Evolutionary conservation across 2,888 invertebrate species (phyloP).

Genomic region (Trisateles emortualis): DNA sequence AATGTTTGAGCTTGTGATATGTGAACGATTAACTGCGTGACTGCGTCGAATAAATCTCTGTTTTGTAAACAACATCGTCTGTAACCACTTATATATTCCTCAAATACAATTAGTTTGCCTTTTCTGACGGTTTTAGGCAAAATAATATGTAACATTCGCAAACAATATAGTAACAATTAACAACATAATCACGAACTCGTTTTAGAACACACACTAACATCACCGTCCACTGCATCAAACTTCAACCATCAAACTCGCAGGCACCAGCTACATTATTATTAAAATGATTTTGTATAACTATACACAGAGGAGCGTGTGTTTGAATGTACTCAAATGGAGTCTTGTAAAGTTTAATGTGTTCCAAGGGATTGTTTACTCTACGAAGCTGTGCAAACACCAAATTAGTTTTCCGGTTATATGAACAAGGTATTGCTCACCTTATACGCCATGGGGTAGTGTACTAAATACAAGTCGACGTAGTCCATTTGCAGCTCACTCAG

Average conservation of each 20-base stretch:
- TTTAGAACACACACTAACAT: neutral
- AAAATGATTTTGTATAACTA: slow-evolving; percentile 40
- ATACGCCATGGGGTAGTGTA: slow-evolving; percentile 93
- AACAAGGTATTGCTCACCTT: slow-evolving; percentile 58
- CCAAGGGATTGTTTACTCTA: slow-evolving; percentile 46
- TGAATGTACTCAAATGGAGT: slow-evolving; percentile 44
- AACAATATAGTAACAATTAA: neutral
- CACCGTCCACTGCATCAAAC: slow-evolving; percentile 10
- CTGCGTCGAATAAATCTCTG: neutral
- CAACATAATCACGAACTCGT: neutral
- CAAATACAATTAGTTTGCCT: neutral
- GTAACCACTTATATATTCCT: neutral
- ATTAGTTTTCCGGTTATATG: slow-evolving; percentile 44
- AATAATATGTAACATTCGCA: neutral
- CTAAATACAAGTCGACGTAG: slow-evolving; percentile 93
- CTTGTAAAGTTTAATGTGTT: slow-evolving; percentile 52
- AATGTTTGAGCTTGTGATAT: neutral
- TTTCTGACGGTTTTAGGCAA: neutral
- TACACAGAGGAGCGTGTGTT: slow-evolving; percentile 34
- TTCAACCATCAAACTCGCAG: slow-evolving; percentile 17
- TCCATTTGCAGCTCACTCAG: slow-evolving; percentile 88
- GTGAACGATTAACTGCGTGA: neutral
- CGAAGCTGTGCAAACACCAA: slow-evolving; percentile 40
- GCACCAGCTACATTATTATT: slow-evolving; percentile 19
- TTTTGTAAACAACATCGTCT: neutral